phyloP scores from a whole-genome alignment of 2,113 vertebrate species.

The Scomber scombrus region DNA sequence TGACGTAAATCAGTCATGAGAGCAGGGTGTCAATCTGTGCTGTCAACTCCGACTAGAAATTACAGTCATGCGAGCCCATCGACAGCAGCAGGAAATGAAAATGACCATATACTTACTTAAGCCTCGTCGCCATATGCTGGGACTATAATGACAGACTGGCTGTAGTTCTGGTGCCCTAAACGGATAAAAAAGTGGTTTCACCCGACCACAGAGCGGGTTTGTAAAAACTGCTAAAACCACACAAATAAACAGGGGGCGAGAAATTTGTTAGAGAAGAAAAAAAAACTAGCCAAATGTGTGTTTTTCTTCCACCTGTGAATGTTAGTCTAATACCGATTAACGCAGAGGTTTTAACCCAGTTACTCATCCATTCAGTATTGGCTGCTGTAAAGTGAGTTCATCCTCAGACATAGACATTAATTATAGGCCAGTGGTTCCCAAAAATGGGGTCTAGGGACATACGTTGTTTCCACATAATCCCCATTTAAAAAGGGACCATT shows the following conservation, averaged over 20 bases:
- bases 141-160: constrained; percentile 64
- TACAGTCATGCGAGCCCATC: constrained; percentile 35
- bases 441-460: background rate
- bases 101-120: constrained; percentile 66
- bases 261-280: background rate
- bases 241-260: constrained; percentile 41
- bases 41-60: constrained; percentile 42
- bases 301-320: background rate
- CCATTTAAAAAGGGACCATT: background rate
- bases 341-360: constrained; percentile 15
- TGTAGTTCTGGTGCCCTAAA: constrained; percentile 42
- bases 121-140: constrained; percentile 64
- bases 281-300: background rate
- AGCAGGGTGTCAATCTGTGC: constrained; percentile 56
- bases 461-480: background rate
- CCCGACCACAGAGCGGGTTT: constrained; percentile 51
- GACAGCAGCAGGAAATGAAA: constrained; percentile 69
- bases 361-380: constrained; percentile 4
- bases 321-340: background rate
- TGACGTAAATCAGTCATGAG: constrained; percentile 44
- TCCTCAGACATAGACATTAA: no score
- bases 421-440: background rate
- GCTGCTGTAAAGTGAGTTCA: background rate
- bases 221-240: constrained; percentile 34
- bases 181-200: constrained; percentile 53